Evolutionary conservation across 64 coral and sea anemone genomes (phyloP).

Genomic region (Cladopsammia gracilis): DNA sequence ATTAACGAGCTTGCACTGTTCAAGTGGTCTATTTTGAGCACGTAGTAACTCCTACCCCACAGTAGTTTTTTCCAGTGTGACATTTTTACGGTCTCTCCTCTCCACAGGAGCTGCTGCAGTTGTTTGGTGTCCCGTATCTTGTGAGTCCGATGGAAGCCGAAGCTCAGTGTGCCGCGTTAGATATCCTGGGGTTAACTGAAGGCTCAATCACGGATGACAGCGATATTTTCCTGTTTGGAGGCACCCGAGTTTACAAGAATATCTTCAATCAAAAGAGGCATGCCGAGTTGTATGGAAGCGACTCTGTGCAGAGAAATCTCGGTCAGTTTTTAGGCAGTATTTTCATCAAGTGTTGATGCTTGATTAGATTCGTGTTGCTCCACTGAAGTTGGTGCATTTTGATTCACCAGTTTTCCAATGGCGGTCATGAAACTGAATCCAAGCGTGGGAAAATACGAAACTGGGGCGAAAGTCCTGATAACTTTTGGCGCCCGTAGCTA

Average conservation of each 20-base stretch:
- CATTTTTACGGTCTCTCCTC: neutral
- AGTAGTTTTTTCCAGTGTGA: neutral
- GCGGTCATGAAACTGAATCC: neutral
- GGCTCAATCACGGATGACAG: constrained; percentile 97
- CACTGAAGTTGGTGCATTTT: no score
- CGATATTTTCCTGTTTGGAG: constrained; percentile 95
- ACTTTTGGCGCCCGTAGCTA: no score
- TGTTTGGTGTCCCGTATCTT: constrained; percentile 97
- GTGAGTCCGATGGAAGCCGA: constrained; percentile 98
- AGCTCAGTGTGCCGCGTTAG: constrained; percentile 86
- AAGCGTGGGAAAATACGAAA: neutral
- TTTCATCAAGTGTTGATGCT: no score
- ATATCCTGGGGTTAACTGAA: constrained; percentile 64
- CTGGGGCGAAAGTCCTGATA: no score
- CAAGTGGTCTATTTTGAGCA: no score
- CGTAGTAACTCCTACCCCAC: no score
- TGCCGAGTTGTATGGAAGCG: constrained; percentile 78
- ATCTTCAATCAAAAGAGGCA: constrained; percentile 93
- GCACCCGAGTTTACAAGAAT: constrained; percentile 92
- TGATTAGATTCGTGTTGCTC: no score
- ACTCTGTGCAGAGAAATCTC: constrained; percentile 71
- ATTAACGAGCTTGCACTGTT: no score
- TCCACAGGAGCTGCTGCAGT: constrained; percentile 83
- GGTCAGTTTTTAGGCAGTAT: neutral
- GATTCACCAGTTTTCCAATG: no score